Evolutionary conservation across 2,797 vertebrate species (phyloP).

Genomic region (Acridotheres tristis): DNA sequence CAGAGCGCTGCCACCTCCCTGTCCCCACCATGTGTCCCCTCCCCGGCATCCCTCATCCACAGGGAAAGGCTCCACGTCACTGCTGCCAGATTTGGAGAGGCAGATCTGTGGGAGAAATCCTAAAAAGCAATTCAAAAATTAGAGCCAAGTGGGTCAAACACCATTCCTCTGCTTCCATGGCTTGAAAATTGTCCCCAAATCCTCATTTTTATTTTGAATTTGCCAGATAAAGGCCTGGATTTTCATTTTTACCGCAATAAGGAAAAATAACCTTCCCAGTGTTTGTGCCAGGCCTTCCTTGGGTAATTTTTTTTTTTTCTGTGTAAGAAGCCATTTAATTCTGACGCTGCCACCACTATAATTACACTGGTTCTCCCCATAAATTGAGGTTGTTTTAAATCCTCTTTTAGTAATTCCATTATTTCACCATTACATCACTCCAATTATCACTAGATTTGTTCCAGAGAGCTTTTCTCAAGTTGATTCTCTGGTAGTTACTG

Average conservation of each 20-base stretch:
- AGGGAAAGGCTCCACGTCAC: conserved; percentile 60
- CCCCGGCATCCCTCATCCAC: rapidly evolving
- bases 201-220: not conserved
- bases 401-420: not conserved
- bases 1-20: not conserved
- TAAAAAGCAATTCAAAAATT: not conserved
- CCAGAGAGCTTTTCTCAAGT: not conserved
- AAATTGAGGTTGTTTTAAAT: conserved; percentile 3
- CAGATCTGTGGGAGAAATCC: not conserved
- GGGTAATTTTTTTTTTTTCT: not conserved
- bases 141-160: not conserved
- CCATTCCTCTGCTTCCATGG: not conserved
- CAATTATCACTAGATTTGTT: conserved; percentile 6
- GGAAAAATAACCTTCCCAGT: not conserved
- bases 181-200: not conserved
- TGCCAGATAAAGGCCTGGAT: not conserved
- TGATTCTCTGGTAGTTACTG: not conserved
- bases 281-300: not conserved
- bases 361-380: not conserved
- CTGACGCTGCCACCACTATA: not conserved
- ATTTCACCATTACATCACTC: not conserved
- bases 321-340: not conserved
- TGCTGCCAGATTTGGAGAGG: conserved; percentile 5
- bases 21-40: not conserved
- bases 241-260: not conserved